phyloP scores from a whole-genome alignment of 2,797 vertebrate species.

The Muscicapa comitata region DNA sequence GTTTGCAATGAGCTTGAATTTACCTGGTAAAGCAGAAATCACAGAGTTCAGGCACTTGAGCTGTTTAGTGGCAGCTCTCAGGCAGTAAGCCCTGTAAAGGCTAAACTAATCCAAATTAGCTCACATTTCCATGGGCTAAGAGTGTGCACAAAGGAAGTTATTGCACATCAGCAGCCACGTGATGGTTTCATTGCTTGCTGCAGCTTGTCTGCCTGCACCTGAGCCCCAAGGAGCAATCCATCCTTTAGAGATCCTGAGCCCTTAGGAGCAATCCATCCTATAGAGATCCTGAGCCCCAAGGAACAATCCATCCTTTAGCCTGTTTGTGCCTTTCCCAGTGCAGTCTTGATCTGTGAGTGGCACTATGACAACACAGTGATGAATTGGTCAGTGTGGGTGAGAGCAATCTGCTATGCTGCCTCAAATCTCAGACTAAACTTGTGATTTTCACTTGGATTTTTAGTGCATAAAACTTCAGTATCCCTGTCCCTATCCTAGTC shows the following conservation, averaged over 20 bases:
- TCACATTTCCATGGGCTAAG: not conserved
- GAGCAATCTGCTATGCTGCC: not conserved
- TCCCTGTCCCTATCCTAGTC: not conserved
- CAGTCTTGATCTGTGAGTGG: not conserved
- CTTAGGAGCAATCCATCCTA: not conserved
- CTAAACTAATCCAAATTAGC: not conserved
- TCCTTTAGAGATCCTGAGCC: not conserved
- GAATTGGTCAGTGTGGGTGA: not conserved
- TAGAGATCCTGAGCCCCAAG: not conserved
- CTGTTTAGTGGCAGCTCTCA: not conserved
- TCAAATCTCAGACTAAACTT: not conserved
- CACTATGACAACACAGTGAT: not conserved
- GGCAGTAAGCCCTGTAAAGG: not conserved
- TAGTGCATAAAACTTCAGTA: not conserved
- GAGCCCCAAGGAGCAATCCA: not conserved
- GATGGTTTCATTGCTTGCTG: not conserved
- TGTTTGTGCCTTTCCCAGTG: not conserved
- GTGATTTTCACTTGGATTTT: not conserved
- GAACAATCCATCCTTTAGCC: not conserved
- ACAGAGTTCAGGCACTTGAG: not conserved
- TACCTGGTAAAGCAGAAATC: not conserved
- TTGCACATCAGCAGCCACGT: not conserved
- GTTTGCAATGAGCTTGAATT: not conserved
- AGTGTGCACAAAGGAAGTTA: not conserved
- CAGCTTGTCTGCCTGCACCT: not conserved